Evolutionary conservation across 2,113 vertebrate species (phyloP).

Genomic region (Grallaria varia): DNA sequence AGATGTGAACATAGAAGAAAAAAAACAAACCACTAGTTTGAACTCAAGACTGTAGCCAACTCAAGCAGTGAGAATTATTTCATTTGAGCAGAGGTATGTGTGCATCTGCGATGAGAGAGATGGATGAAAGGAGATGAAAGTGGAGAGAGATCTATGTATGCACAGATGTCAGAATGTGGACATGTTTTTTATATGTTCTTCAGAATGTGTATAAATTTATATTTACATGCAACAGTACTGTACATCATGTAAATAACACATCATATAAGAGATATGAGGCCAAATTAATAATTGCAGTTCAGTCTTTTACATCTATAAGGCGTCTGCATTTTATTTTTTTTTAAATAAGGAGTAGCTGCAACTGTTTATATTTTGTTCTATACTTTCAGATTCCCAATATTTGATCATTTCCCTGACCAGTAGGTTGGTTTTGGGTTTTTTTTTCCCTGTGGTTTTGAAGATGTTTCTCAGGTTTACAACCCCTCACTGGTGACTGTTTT

Average conservation of each 20-base stretch:
- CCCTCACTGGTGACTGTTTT: not conserved
- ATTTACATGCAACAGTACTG: not conserved
- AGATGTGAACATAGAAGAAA: conserved; percentile 40
- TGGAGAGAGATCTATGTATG: not conserved
- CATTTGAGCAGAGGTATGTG: conserved; percentile 27
- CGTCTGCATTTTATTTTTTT: not conserved
- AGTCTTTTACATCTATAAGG: not conserved
- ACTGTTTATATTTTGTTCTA: not conserved
- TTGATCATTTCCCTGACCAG: not conserved
- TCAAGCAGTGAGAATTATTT: conserved; percentile 37
- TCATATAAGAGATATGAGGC: not conserved
- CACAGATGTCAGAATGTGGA: not conserved
- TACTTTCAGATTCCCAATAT: not conserved
- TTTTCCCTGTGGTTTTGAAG: not conserved
- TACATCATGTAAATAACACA: not conserved
- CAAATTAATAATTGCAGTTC: not conserved
- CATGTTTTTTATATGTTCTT: not conserved
- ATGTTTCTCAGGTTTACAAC: not conserved
- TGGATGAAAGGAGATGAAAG: conserved; percentile 48
- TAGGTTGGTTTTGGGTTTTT: not conserved
- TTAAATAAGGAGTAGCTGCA: not conserved
- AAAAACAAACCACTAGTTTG: conserved; percentile 38
- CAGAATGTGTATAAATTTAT: not conserved
- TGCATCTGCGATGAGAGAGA: conserved; percentile 22
- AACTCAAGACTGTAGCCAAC: conserved; percentile 42